Percentiles rank a stretch among this genome's conserved stretches.
phyloP scores from a whole-genome alignment of 2,113 vertebrate genomes.

The Aspiorhynchus laticeps region DNA sequence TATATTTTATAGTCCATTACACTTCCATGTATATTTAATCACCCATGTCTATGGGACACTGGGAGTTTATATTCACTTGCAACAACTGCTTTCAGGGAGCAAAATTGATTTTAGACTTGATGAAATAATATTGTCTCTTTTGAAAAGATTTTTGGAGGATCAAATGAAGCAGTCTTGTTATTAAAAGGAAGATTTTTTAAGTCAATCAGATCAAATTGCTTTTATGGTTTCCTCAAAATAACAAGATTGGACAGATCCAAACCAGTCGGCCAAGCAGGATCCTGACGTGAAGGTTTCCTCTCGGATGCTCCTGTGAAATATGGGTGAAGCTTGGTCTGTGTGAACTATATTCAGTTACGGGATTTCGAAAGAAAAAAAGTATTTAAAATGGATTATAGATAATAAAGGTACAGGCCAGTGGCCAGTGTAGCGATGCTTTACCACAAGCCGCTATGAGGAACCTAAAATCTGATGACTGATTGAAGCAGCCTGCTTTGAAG shows the following conservation, averaged over 20 bases:
- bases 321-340: background rate
- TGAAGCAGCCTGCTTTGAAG: slow-evolving; percentile 20
- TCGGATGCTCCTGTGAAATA: background rate
- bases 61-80: background rate
- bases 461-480: background rate
- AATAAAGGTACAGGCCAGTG: background rate
- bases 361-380: background rate
- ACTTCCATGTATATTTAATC: slow-evolving; percentile 8
- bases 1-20: background rate
- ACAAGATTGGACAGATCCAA: background rate
- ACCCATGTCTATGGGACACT: background rate
- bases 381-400: background rate
- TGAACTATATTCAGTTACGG: background rate
- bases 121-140: background rate
- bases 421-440: slow-evolving; percentile 13
- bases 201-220: background rate
- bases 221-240: background rate
- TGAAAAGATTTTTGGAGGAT: background rate
- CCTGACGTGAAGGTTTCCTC: background rate
- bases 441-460: slow-evolving; percentile 11
- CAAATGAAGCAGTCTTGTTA: background rate
- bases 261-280: background rate
- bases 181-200: background rate
- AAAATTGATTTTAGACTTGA: background rate
- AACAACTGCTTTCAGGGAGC: background rate